These are phyloP conservation scores for Aphelocoma californica DNA, from an alignment of 2,797 vertebrate genomes.

Conservation along the genomic window DNA sequence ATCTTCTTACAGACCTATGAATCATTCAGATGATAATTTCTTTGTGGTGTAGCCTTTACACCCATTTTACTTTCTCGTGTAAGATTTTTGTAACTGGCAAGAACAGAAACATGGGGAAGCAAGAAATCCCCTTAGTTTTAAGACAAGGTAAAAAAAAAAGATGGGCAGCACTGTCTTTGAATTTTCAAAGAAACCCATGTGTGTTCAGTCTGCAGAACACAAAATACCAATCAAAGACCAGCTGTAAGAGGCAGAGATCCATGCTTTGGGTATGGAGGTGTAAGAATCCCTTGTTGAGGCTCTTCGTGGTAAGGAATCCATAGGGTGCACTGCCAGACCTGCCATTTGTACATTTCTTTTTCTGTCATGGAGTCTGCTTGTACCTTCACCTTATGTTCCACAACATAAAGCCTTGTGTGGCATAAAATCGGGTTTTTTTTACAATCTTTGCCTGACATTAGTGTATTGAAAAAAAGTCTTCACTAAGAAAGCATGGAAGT, in stretches of 20 bases:
- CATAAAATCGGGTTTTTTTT: background rate
- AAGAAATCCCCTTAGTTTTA: background rate
- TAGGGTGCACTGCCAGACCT: background rate
- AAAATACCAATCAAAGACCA: background rate
- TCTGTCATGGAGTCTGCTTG: background rate
- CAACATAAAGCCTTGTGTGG: background rate
- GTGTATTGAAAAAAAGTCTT: background rate
- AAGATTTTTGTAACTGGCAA: background rate
- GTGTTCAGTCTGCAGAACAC: background rate
- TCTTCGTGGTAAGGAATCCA: background rate
- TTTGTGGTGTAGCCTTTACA: background rate
- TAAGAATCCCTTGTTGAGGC: background rate
- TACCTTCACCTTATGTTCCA: background rate
- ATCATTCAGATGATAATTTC: background rate
- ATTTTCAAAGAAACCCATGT: background rate
- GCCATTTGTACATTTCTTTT: background rate
- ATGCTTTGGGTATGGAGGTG: fast-evolving
- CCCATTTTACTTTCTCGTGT: background rate
- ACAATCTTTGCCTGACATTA: background rate
- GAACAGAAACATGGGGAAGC: background rate
- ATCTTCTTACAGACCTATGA: background rate
- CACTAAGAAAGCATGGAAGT: background rate
- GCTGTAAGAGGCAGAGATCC: background rate
- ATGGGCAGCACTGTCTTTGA: background rate
- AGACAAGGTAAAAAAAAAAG: background rate